phyloP scores from a whole-genome alignment of 2,113 vertebrate species.

The Toxotes jaculatrix region DNA sequence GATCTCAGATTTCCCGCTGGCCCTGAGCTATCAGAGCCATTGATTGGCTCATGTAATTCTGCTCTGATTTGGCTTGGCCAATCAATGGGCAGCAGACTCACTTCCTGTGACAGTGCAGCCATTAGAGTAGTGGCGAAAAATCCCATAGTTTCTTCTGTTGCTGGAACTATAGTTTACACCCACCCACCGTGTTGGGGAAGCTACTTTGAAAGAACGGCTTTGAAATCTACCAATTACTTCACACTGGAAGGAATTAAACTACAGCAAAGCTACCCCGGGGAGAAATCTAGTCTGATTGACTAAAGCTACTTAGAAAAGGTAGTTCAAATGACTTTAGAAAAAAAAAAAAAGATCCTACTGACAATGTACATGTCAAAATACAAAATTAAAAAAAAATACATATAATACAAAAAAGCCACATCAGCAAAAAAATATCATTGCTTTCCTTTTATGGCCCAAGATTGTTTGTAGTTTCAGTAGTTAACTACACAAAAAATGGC shows the following conservation, averaged over 20 bases:
- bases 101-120: conserved; percentile 73
- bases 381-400: background rate
- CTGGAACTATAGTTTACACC: conserved; percentile 27
- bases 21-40: conserved; percentile 77
- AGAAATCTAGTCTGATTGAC: background rate
- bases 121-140: conserved; percentile 65
- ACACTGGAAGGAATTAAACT: background rate
- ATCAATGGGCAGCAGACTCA: conserved; percentile 77
- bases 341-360: background rate
- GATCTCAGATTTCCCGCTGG: conserved; percentile 68
- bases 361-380: background rate
- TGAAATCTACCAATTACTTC: too few species aligned
- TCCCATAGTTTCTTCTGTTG: conserved; percentile 43
- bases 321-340: background rate
- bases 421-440: too few species aligned
- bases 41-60: conserved; percentile 82
- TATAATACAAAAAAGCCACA: too few species aligned
- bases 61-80: conserved; percentile 77
- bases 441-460: too few species aligned
- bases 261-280: background rate
- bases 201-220: too few species aligned
- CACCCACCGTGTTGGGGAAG: too few species aligned
- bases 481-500: background rate
- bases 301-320: background rate
- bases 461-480: background rate